These are phyloP conservation scores for Petromus typicus DNA, from an alignment of 2,113 vertebrate genomes.

Conservation along the genomic window DNA sequence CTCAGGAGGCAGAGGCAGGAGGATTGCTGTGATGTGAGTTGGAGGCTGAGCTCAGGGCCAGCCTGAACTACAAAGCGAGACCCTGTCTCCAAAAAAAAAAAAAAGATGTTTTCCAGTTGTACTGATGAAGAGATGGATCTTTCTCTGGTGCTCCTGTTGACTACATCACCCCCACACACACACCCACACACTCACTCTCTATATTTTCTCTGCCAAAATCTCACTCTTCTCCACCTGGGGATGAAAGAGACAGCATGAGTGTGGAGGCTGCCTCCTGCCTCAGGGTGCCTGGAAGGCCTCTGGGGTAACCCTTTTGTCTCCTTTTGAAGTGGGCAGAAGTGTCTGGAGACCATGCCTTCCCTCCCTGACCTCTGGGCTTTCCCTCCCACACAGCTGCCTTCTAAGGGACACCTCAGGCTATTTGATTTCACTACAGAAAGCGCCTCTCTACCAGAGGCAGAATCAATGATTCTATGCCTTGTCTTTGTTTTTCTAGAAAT, in stretches of 20 bases:
- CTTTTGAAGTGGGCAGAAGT: neutral
- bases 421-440: neutral
- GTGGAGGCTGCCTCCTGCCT: neutral
- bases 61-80: too few species aligned
- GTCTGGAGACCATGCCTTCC: too few species aligned
- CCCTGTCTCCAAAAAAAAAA: too few species aligned
- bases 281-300: neutral
- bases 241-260: neutral
- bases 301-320: neutral
- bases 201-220: neutral
- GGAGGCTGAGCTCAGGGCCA: too few species aligned
- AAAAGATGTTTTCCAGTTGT: neutral
- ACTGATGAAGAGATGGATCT: neutral
- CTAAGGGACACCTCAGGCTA: rapidly evolving
- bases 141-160: neutral
- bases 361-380: neutral
- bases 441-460: neutral
- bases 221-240: neutral
- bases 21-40: too few species aligned
- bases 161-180: neutral
- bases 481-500: constrained; percentile 25
- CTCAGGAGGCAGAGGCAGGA: too few species aligned
- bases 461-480: constrained; percentile 24
- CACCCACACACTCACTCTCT: neutral
- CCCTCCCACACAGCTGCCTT: too few species aligned